Evolutionary conservation across 2,797 vertebrate species (phyloP), one percentile per base, ranked within the genome.

Genomic region (Muscicapa comitata): DNA sequence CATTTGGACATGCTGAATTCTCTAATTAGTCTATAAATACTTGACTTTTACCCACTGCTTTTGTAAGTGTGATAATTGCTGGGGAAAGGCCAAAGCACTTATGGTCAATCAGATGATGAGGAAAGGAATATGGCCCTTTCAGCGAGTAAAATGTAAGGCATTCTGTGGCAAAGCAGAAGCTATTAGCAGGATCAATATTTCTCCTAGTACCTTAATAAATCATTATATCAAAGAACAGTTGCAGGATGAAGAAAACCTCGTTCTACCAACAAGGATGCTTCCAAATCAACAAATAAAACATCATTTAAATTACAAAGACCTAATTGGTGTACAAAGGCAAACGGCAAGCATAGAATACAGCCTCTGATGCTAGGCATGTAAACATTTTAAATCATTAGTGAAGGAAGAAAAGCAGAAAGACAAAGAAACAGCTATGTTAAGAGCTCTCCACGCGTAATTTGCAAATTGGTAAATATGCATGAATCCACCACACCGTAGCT

Each of bases 111-210:
- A 97, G 96, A 97, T 92, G 94, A 97, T 19, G 88, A 96, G 95
- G 94, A 95, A 97, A 95, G 89, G 97, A 97, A 96, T 97, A 97
- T 88, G 95, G 95, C 90, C 96, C 96, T 97, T 97, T 97, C 89
- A 97, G 95, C 14, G 4, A 98, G 94, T 97, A 97, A 98, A 98
- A 98, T 97, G 97, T 96, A 98, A 98, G 96, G 97, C 94, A 97
- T 97, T 97, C 96, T 93, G 96, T 95, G 95, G 96, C 81, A 96
- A 97, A 96, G 96, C 96, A 98, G 96, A 97, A 97, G 97, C 98
- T 98, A 98, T 98, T 98, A 98, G 96, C 86, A 76, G 95, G 97
- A 98, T 98, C 98, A 97, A 98, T 98, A 98, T 97, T 97, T 97
- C 90, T 96, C 86, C 97, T 95, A 97, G 95, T 95, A 96, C 97